phyloP scores from a whole-genome alignment of 2,113 vertebrate genomes.

The Vidua macroura region DNA sequence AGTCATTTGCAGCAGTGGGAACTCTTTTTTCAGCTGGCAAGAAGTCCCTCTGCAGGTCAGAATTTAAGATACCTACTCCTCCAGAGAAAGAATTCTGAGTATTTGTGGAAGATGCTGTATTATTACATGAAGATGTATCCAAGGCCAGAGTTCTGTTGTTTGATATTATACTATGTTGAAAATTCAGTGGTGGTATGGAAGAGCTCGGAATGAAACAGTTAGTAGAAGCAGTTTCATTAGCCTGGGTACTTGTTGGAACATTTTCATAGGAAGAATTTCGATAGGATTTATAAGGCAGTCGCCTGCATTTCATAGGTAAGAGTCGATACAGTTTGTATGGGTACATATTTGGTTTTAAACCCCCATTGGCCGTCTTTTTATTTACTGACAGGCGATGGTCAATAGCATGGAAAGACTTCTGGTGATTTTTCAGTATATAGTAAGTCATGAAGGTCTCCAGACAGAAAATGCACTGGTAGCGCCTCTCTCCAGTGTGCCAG shows the following conservation, averaged over 20 bases:
- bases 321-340: constrained; percentile 96
- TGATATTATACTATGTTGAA: constrained; percentile 72
- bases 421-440: constrained; percentile 97
- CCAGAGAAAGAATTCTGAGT: constrained; percentile 53
- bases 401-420: constrained; percentile 96
- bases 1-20: constrained; percentile 13
- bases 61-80: constrained; percentile 57
- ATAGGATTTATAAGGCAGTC: constrained; percentile 88
- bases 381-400: constrained; percentile 89
- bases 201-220: constrained; percentile 65
- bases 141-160: constrained; percentile 53
- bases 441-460: constrained; percentile 98
- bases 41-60: constrained; percentile 52
- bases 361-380: constrained; percentile 89
- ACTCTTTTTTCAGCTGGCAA: constrained; percentile 48
- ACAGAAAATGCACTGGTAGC: constrained; percentile 98
- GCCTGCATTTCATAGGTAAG: constrained; percentile 93
- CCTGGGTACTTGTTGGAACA: constrained; percentile 66
- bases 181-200: constrained; percentile 72
- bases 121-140: constrained; percentile 44
- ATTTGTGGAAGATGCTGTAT: constrained; percentile 36
- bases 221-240: constrained; percentile 49
- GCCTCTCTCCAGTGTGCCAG: constrained; percentile 96
- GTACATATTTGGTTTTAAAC: constrained; percentile 89
- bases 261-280: constrained; percentile 81